These are phyloP conservation scores for Cynopterus sphinx DNA, from an alignment of 2,797 vertebrate genomes.

Conservation along the genomic window DNA sequence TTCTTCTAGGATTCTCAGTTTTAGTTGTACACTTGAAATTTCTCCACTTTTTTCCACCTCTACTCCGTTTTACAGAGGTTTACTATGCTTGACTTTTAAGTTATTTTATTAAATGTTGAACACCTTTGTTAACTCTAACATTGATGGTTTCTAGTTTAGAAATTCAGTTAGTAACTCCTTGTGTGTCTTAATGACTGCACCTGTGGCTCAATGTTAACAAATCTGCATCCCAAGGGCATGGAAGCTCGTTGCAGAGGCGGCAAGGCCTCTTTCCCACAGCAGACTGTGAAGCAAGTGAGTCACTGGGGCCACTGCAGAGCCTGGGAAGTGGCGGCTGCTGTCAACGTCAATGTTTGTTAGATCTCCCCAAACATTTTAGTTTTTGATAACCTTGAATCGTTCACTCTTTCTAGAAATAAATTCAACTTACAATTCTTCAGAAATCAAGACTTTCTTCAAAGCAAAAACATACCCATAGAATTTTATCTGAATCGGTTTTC, in stretches of 20 bases:
- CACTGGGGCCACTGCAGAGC: conserved; percentile 78
- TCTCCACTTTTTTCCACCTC: neutral
- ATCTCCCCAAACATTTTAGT: conserved; percentile 74
- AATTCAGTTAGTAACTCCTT: conserved; percentile 78
- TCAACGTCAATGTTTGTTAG: conserved; percentile 60
- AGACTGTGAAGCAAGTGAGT: conserved; percentile 82
- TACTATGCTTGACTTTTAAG: conserved; percentile 8
- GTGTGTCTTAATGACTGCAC: conserved; percentile 79
- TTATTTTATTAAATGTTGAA: neutral
- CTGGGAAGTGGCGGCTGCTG: conserved; percentile 64
- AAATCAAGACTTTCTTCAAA: conserved; percentile 10
- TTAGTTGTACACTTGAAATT: neutral
- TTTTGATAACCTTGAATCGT: conserved; percentile 58
- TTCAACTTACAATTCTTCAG: conserved; percentile 29
- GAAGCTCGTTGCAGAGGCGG: conserved; percentile 83
- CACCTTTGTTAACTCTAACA: conserved; percentile 35
- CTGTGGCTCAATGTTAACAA: conserved; percentile 82
- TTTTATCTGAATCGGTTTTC: conserved; percentile 33
- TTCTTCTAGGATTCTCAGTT: neutral
- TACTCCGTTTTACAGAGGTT: neutral
- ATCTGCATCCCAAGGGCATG: conserved; percentile 78
- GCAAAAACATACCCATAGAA: neutral
- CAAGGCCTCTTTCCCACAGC: conserved; percentile 79
- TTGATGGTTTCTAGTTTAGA: conserved; percentile 70
- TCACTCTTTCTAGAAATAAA: conserved; percentile 49